Percentiles rank a stretch among this genome's conserved stretches.
Conservation (phyloP, 2,888 invertebrate species). For the Elegia similella region DNA sequence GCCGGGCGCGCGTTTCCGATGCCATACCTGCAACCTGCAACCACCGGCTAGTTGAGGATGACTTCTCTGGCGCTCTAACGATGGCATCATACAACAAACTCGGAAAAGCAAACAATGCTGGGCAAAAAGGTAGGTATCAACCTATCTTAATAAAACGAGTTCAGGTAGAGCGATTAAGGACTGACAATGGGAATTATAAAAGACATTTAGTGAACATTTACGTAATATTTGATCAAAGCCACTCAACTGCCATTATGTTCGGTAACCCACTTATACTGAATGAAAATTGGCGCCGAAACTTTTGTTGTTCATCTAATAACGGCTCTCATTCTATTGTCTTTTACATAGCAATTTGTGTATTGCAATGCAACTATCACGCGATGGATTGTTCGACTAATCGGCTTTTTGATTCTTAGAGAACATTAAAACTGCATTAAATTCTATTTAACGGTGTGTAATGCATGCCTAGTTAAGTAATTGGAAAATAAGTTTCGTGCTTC, state of each 20-base stretch:
- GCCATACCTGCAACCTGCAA: too few relatives aligned
- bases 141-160: too few relatives aligned
- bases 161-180: not conserved
- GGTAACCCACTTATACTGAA: constrained; percentile 47
- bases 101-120: not conserved
- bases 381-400: constrained; percentile 54
- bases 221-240: constrained; percentile 36
- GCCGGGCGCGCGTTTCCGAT: too few relatives aligned
- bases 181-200: constrained; percentile 1
- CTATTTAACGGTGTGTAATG: constrained; percentile 62
- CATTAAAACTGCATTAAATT: constrained; percentile 76
- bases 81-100: not conserved
- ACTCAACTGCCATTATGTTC: constrained; percentile 34
- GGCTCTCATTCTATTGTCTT: constrained; percentile 54
- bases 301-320: constrained; percentile 46
- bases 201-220: constrained; percentile 25
- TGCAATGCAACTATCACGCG: constrained; percentile 51
- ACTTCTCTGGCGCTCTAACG: not conserved
- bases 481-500: constrained; percentile 53
- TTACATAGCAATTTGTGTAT: constrained; percentile 52
- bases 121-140: not conserved
- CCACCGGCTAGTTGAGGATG: too few relatives aligned
- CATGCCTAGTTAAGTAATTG: constrained; percentile 60
- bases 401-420: constrained; percentile 58
- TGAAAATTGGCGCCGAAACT: constrained; percentile 47